Percentiles rank a stretch among this genome's conserved stretches.
Evolutionary conservation across 2,888 invertebrate genomes (phyloP).

Genomic region (Theretra japonica): DNA sequence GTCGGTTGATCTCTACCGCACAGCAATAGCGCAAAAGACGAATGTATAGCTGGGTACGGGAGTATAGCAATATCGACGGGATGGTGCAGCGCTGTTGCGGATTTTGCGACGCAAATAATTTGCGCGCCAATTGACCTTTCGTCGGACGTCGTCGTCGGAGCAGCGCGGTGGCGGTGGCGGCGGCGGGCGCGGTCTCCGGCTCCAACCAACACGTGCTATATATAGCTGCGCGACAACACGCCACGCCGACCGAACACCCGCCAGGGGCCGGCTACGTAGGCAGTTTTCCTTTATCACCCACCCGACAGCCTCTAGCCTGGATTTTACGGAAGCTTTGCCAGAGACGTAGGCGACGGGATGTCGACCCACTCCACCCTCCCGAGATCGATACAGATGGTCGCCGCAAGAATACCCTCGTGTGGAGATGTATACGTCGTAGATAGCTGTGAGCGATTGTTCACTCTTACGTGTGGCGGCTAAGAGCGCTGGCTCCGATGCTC

Average conservation of each 20-base stretch:
- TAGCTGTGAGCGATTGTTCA: conserved; percentile 15
- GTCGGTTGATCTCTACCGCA: conserved; percentile 20
- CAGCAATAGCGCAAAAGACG: conserved; percentile 20
- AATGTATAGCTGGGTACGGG: neutral
- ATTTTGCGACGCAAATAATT: conserved; percentile 84
- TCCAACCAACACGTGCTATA: conserved; percentile 78
- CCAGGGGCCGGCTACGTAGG: conserved; percentile 80
- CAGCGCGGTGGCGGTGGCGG: conserved; percentile 67
- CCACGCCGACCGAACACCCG: conserved; percentile 72
- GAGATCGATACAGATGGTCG: conserved; percentile 82
- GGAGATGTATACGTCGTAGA: conserved; percentile 22
- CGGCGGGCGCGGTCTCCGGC: conserved; percentile 73
- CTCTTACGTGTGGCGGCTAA: conserved; percentile 21
- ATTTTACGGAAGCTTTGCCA: conserved; percentile 76
- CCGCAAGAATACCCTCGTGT: conserved; percentile 71
- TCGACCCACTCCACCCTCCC: conserved; percentile 80
- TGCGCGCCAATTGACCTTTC: conserved; percentile 85
- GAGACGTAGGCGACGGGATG: conserved; percentile 77
- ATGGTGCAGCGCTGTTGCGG: conserved; percentile 71
- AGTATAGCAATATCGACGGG: conserved; percentile 46
- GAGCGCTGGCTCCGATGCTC: conserved; percentile 37
- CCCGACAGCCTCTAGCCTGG: conserved; percentile 80
- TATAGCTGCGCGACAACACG: conserved; percentile 80
- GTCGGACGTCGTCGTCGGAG: conserved; percentile 73
- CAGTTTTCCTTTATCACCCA: conserved; percentile 82